Evolutionary conservation across 2,113 vertebrate genomes (phyloP).

Genomic region (Aegotheles bennettii): DNA sequence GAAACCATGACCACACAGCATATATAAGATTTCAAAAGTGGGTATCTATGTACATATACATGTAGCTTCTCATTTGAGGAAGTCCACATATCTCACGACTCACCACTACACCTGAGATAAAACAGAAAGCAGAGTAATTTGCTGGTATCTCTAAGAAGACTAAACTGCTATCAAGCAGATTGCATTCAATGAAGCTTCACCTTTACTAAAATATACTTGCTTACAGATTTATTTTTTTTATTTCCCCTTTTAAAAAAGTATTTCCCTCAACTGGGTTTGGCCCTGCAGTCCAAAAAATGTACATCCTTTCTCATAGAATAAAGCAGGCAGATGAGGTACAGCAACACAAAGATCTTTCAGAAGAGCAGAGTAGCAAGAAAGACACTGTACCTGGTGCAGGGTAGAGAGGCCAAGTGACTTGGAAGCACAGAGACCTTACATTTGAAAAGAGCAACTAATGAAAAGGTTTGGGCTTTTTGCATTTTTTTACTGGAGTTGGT

Average conservation of each 20-base stretch:
- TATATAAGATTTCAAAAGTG: background rate
- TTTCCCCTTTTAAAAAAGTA: background rate
- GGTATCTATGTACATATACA: accelerated
- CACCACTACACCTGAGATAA: background rate
- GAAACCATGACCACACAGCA: background rate
- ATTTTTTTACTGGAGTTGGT: background rate
- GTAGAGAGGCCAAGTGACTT: background rate
- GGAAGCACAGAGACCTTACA: background rate
- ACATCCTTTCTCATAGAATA: background rate
- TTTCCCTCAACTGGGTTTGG: background rate
- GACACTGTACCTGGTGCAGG: background rate
- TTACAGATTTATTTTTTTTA: background rate
- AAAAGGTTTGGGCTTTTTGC: background rate
- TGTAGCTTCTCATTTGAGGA: background rate
- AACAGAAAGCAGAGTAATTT: background rate
- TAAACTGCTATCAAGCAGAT: background rate
- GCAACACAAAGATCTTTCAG: background rate
- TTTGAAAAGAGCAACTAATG: background rate
- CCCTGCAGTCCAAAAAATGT: background rate
- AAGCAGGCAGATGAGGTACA: background rate
- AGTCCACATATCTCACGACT: background rate
- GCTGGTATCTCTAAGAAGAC: background rate
- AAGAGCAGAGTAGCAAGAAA: background rate
- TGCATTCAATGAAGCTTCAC: background rate
- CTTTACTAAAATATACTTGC: background rate